These are phyloP conservation scores for Lethenteron camtschaticum DNA, from an alignment of 2,113 vertebrate genomes.

Conservation along the genomic window DNA sequence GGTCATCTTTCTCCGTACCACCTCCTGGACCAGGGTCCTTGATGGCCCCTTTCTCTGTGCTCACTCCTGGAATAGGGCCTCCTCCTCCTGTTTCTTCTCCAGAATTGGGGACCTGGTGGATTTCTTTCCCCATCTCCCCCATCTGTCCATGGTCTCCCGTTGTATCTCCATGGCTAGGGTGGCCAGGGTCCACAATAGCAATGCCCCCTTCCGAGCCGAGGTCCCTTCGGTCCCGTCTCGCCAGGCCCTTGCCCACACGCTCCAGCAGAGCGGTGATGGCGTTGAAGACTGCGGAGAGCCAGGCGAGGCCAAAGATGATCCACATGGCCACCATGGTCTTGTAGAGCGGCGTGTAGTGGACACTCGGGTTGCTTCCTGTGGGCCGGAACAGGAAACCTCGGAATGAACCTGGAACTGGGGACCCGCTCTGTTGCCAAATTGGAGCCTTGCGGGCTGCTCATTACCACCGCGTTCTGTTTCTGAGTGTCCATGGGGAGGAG, in stretches of 20 bases:
- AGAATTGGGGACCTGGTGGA: not conserved
- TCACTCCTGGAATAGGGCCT: no score
- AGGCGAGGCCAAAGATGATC: constrained; percentile 82
- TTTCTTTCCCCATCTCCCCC: not conserved
- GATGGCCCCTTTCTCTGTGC: no score
- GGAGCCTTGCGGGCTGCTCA: no score
- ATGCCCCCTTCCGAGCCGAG: not conserved
- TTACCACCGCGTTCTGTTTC: no score
- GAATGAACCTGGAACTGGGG: no score
- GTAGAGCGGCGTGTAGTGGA: constrained; percentile 48
- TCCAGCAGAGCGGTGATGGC: constrained; percentile 44
- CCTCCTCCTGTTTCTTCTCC: not conserved
- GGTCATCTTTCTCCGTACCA: no score
- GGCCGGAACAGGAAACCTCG: constrained; percentile 4
- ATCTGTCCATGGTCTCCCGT: constrained; percentile 10
- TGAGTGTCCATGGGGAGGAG: no score
- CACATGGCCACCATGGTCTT: constrained; percentile 41
- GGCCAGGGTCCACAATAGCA: not conserved
- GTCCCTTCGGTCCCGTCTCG: constrained; percentile 7
- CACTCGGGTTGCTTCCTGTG: constrained; percentile 40
- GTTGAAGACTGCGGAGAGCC: constrained; percentile 61
- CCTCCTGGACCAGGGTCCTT: no score
- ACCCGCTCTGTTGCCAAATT: no score
- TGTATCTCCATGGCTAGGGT: not conserved
- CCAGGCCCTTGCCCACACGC: constrained; percentile 20